Evolutionary conservation across 2,113 vertebrate genomes (phyloP).

Genomic region (Aphyosemion australe): DNA sequence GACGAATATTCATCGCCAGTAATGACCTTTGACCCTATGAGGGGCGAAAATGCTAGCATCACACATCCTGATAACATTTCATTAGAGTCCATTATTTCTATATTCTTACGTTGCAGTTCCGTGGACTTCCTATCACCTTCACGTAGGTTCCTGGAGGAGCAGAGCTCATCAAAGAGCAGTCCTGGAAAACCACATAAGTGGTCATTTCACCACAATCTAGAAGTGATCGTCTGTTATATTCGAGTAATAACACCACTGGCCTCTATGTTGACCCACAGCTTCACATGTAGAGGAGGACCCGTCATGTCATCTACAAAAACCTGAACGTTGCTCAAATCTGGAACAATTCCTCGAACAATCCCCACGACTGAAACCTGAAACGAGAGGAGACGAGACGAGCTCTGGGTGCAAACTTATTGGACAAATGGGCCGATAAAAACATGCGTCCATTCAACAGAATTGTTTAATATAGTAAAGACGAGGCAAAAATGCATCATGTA

Average conservation of each 20-base stretch:
- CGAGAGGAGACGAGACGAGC: not conserved
- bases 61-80: not conserved
- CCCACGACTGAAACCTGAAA: slow-evolving; percentile 85
- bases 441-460: no score
- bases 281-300: slow-evolving; percentile 81
- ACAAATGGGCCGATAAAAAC: no score
- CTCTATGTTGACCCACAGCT: slow-evolving; percentile 87
- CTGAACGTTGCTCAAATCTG: slow-evolving; percentile 81
- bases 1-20: slow-evolving; percentile 82
- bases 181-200: slow-evolving; percentile 63
- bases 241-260: slow-evolving; percentile 53
- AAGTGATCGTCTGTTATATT: not conserved
- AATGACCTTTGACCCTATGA: slow-evolving; percentile 84
- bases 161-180: slow-evolving; percentile 55
- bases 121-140: slow-evolving; percentile 85
- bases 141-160: slow-evolving; percentile 85
- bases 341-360: slow-evolving; percentile 80
- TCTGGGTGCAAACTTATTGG: not conserved
- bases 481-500: no score
- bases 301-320: slow-evolving; percentile 93
- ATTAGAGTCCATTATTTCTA: not conserved
- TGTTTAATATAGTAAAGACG: no score
- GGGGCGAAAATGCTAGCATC: not conserved
- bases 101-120: slow-evolving; percentile 76
- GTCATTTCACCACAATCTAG: not conserved